phyloP scores from a whole-genome alignment of 2,113 vertebrate genomes.

The Phyllopteryx taeniolatus region DNA sequence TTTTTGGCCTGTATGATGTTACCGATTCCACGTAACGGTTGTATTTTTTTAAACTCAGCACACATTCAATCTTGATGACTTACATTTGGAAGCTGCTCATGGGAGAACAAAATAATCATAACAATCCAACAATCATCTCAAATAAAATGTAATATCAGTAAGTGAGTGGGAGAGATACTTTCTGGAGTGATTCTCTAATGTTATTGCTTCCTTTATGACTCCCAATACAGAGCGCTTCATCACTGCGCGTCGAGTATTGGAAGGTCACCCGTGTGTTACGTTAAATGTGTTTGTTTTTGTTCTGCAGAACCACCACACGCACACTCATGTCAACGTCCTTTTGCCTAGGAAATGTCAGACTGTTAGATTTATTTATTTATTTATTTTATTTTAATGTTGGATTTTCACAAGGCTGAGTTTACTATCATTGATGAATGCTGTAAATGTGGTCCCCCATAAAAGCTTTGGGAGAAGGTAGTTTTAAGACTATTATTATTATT shows the following conservation, averaged over 20 bases:
- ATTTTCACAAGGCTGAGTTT: neutral
- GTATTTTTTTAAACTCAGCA: neutral
- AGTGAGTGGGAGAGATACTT: constrained; percentile 28
- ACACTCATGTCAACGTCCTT: constrained; percentile 7
- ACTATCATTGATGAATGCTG: neutral
- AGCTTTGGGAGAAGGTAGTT: neutral
- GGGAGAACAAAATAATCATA: neutral
- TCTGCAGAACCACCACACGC: neutral
- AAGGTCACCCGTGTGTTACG: constrained; percentile 32
- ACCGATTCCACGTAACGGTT: neutral
- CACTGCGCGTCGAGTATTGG: constrained; percentile 20
- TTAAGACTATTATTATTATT: neutral
- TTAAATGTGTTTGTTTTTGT: constrained; percentile 5
- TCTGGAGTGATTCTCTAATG: constrained; percentile 41
- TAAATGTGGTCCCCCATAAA: neutral
- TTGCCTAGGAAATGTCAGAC: neutral
- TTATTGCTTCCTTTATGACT: constrained; percentile 34
- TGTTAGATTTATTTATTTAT: neutral
- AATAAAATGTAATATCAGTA: constrained; percentile 6
- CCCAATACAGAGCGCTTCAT: constrained; percentile 39
- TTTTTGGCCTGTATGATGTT: neutral
- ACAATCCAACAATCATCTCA: neutral
- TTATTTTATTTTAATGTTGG: neutral
- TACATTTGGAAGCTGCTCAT: neutral
- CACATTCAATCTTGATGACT: constrained; percentile 10